Evolutionary conservation across 2,888 invertebrate genomes (phyloP), one percentile per base, ranked within the genome.

Genomic region (Pycnomerus fuliginosus): DNA sequence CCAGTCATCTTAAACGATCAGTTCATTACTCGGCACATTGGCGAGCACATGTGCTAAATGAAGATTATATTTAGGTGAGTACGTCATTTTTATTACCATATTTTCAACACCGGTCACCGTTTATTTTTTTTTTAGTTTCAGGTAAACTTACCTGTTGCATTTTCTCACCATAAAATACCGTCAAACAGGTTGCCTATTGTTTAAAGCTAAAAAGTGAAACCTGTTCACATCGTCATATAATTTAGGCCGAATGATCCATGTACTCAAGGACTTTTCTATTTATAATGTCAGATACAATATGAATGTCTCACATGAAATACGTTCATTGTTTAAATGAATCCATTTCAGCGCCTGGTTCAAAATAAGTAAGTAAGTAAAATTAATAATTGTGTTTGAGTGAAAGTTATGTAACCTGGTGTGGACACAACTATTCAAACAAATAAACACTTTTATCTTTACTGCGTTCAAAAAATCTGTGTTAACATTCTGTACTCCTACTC

Each of bases 211-310:
- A 38, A 47, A 44, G 31, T 37, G 45, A 51, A 53, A 44, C 33
- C 38, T 46, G 46, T 34, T 28, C 42, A 33, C 37, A 46, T 20
- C 36, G 35, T 16, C 35, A 41, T 40, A 50, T 47, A 44, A 50
- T 44, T 45, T 35, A 48, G 42, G 47, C 42, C 31, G 32, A 27
- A 22, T 31, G 41, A 31, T 33, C 42, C 29, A 25, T 34, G 30
- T n/a, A 24, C 14, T 58, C 60, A 60, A 60, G 60, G 60, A 56
- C 56, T 49, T 47, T 47, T 56, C 60, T 59, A 58, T 59, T 58
- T 57, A 57, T 59, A 58, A 15, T 31, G 25, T 25, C 25, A 28
- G 32, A 31, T 44, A 43, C 25, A 43, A 37, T 29, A 34, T 36
- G 13, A 17, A 50, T 37, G 45, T 29, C 38, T 27, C 24, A 42